Percentiles rank a stretch among this genome's conserved stretches.
These are phyloP conservation scores for Lysiphlebus fabarum DNA, from an alignment of 1,140 invertebrate species.

Conservation along the genomic window DNA sequence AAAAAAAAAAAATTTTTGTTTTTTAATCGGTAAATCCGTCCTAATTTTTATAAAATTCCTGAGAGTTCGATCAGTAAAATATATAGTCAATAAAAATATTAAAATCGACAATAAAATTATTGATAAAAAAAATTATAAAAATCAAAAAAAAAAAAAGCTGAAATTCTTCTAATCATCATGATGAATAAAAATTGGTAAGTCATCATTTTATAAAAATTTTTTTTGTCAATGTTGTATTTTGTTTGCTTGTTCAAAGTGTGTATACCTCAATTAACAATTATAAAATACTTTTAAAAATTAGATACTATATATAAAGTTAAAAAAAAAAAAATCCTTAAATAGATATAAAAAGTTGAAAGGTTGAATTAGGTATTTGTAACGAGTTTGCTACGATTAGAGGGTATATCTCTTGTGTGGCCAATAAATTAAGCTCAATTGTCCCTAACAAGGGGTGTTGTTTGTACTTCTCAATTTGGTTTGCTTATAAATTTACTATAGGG, in stretches of 20 bases:
- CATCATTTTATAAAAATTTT: background rate
- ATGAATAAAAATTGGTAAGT: constrained; percentile 25
- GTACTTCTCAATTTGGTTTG: constrained; percentile 9
- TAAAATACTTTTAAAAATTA: background rate
- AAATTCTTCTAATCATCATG: constrained; percentile 11
- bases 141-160: background rate
- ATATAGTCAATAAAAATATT: background rate
- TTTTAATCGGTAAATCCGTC: too few relatives aligned
- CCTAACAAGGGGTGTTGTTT: constrained; percentile 19
- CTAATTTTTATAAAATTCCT: background rate
- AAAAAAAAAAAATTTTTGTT: too few relatives aligned
- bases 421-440: constrained; percentile 18
- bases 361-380: too few relatives aligned
- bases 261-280: background rate
- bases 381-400: constrained; percentile 10
- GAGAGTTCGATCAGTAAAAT: background rate
- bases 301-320: background rate
- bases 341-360: background rate
- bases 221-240: background rate
- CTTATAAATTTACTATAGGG: constrained; percentile 2
- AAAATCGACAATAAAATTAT: background rate
- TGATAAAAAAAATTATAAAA: constrained; percentile 4
- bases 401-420: background rate
- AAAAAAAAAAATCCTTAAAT: background rate
- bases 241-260: background rate